Evolutionary conservation across 2,888 invertebrate genomes (phyloP), one percentile per base, ranked within the genome.

Genomic region (Theretra japonica): DNA sequence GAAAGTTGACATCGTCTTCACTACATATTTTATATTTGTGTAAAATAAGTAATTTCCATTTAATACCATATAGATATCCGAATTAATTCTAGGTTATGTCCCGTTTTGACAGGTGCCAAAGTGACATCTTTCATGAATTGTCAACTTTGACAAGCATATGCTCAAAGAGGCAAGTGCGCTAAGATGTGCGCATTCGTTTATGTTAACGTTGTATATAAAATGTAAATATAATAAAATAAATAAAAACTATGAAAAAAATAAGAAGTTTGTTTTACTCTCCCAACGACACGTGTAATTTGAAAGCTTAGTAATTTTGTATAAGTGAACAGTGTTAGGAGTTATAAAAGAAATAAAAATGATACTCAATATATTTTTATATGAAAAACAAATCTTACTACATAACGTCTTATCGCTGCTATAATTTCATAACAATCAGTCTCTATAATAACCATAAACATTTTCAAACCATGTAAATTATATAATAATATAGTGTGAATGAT

Each of bases 221-320:
- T 94, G 93, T 94, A 94, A 90, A 92, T 91, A 91, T 85, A 88
- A 71, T 87, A 90, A 92, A 92, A 87, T 89, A 84, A 88, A 91
- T 90, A 93, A 93, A 93, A 65, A 93, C 0, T 41, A 92, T 90
- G 86, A 89, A 85, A 90, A n/a, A 91, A 90, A 89, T 70, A 41
- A 23, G 17, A 23, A 17, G 17, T 65, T 48, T 62, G 11, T 65
- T 6, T 68, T 72, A 56, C 76, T 74, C 17, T 68, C 80, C 79
- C 76, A 60, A 53, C 30, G 56, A 23, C 21, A 0, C 30, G 48
- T 50, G 17, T 7, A 25, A 41, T 72, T 71, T 65, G 0, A 30
- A n/a, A 30, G 65, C 21, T 57, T 41, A 25, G 1, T 4, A 0
- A n/a, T 41, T 62, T 5, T 17, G 21, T 17, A n/a, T 53, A n/a